Percentiles rank a stretch among this genome's conserved stretches.
Conservation (phyloP, 35 echinoderm and acorn worm species). For the Diadema setosum region DNA sequence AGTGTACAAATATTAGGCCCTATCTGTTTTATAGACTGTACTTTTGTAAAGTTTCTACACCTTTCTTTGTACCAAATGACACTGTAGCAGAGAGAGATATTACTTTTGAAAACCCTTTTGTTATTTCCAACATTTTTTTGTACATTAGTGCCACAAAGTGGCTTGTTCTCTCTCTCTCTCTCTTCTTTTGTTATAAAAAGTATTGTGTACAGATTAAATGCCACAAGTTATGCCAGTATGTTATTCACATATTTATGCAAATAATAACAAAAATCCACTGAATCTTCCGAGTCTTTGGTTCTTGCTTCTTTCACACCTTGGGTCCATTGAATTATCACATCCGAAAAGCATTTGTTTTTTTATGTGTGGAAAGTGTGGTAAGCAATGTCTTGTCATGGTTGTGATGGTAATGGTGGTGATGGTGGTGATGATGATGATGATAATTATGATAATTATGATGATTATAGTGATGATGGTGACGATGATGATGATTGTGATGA, state of each 20-base stretch:
- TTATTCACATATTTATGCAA: conserved; percentile 36
- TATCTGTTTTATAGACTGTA: too few species aligned
- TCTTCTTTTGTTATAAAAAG: background rate
- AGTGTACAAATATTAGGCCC: too few species aligned
- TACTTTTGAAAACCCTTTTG: too few species aligned
- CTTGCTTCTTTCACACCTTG: background rate
- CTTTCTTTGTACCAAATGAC: too few species aligned
- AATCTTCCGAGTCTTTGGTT: background rate
- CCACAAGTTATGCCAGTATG: conserved; percentile 31
- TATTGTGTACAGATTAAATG: conserved; percentile 21
- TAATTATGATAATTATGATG: background rate
- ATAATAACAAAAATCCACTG: conserved; percentile 6
- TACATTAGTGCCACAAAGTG: background rate
- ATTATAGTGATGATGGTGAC: background rate
- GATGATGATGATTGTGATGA: background rate
- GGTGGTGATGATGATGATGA: background rate
- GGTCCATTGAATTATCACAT: background rate
- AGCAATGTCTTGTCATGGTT: background rate
- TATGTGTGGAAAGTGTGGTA: background rate
- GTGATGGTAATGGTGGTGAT: background rate
- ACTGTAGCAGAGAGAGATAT: too few species aligned
- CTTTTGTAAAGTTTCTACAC: too few species aligned
- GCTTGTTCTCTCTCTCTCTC: background rate
- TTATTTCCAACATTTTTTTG: too few species aligned
- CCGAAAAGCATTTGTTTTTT: background rate